Percentiles rank a stretch among this genome's conserved stretches.
Conservation (phyloP, 2,797 vertebrate genomes). For the Rhynchonycteris naso region DNA sequence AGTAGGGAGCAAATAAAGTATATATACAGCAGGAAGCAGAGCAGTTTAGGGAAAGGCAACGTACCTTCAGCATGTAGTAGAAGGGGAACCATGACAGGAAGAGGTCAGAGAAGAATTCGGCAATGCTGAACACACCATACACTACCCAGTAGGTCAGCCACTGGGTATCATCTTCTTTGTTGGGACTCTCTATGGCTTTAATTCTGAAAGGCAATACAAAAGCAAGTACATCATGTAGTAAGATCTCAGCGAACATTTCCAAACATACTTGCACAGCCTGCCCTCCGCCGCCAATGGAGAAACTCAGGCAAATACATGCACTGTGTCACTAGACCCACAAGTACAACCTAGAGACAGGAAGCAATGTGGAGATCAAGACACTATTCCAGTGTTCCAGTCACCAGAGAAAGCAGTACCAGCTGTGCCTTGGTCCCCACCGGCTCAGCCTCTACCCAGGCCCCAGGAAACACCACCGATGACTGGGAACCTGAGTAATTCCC, state of each 20-base stretch:
- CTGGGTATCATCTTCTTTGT: conserved; percentile 97
- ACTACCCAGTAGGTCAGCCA: conserved; percentile 99
- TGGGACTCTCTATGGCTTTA: conserved; percentile 97
- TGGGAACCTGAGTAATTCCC: background rate
- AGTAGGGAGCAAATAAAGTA: background rate
- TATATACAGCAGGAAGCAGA: background rate
- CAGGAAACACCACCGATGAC: background rate
- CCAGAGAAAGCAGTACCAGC: background rate
- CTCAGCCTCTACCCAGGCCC: background rate
- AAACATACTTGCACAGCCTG: background rate
- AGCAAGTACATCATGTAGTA: conserved; percentile 27
- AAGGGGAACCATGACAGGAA: conserved; percentile 99
- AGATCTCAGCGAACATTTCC: background rate
- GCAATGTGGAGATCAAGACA: background rate
- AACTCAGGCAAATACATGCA: background rate
- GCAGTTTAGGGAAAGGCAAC: conserved; percentile 11
- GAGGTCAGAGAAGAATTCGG: conserved; percentile 97
- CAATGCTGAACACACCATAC: conserved; percentile 97
- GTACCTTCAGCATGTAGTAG: conserved; percentile 97
- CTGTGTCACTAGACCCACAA: background rate
- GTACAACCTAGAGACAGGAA: background rate
- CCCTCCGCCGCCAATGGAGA: background rate
- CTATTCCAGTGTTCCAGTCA: background rate
- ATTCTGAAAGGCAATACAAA: conserved; percentile 89
- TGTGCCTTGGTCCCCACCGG: background rate